phyloP scores from a whole-genome alignment of 2,113 vertebrate genomes.

The Brachyhypopomus gauderio region DNA sequence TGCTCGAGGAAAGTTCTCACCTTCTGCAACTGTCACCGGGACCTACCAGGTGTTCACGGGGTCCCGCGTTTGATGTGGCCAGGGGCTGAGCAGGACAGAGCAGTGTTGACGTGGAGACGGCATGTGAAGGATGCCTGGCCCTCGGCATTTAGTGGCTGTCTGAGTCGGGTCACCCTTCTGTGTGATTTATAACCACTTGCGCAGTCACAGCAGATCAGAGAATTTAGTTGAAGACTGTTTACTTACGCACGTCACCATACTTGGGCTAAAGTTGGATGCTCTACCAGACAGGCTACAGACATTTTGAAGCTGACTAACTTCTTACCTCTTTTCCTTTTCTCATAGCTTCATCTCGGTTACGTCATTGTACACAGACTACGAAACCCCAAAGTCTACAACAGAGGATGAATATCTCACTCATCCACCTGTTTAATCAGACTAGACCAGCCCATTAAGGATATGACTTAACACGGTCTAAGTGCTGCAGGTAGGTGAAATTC shows the following conservation, averaged over 20 bases:
- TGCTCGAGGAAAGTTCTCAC: conserved; percentile 52
- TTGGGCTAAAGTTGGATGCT: conserved; percentile 71
- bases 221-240: conserved; percentile 71
- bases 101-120: not conserved
- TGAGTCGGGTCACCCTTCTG: conserved; percentile 9
- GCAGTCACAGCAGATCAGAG: conserved; percentile 75
- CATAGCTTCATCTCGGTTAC: not conserved
- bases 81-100: not conserved
- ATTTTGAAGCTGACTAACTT: conserved; percentile 57
- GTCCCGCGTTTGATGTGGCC: not conserved
- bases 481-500: not conserved
- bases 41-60: not conserved
- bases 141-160: not conserved
- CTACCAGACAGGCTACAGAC: conserved; percentile 68
- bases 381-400: not conserved
- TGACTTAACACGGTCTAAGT: not conserved
- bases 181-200: conserved; percentile 65
- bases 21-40: conserved; percentile 35
- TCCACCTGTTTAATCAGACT: not conserved
- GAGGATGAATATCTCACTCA: not conserved
- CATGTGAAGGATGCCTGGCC: not conserved
- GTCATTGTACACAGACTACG: not conserved
- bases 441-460: too few relatives aligned
- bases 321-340: conserved; percentile 40
- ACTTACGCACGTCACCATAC: conserved; percentile 80